phyloP scores from a whole-genome alignment of 2,888 invertebrate genomes.

The Alcis repandata region DNA sequence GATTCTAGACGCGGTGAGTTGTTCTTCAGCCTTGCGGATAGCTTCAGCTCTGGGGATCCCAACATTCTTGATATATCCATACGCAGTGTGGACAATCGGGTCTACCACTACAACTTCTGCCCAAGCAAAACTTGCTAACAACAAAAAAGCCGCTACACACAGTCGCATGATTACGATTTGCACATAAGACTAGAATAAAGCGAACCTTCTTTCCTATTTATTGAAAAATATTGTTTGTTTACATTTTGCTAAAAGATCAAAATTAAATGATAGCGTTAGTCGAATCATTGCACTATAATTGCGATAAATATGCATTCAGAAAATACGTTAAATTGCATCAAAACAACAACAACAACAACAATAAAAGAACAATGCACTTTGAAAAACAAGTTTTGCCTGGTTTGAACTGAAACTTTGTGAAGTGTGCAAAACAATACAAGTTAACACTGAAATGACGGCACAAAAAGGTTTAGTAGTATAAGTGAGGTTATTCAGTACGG shows the following conservation, averaged over 20 bases:
- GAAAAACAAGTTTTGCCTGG: neutral
- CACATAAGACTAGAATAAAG: slow-evolving; percentile 25
- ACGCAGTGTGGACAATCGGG: slow-evolving; percentile 45
- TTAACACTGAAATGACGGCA: slow-evolving; percentile 27
- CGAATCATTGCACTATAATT: slow-evolving; percentile 1
- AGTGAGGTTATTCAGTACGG: slow-evolving; percentile 32
- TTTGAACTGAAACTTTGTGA: neutral
- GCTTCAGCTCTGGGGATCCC: slow-evolving; percentile 56
- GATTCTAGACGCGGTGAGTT: slow-evolving; percentile 50
- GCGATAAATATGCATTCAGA: slow-evolving; percentile 8
- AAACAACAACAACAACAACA: too few relatives aligned
- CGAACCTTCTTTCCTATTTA: neutral
- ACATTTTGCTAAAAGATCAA: neutral
- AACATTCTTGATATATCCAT: slow-evolving; percentile 54
- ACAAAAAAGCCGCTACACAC: slow-evolving; percentile 42
- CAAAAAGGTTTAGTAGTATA: slow-evolving; percentile 31
- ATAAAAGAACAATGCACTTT: neutral
- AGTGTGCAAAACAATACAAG: slow-evolving; percentile 8
- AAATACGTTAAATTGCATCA: neutral
- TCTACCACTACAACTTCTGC: slow-evolving; percentile 41
- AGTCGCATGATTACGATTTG: slow-evolving; percentile 45
- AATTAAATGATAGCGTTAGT: slow-evolving; percentile 21
- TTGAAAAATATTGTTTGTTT: neutral
- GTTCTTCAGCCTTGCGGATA: slow-evolving; percentile 53
- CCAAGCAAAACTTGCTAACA: slow-evolving; percentile 49